Evolutionary conservation across 2,113 vertebrate genomes (phyloP).

Genomic region (Ciconia boyciana): DNA sequence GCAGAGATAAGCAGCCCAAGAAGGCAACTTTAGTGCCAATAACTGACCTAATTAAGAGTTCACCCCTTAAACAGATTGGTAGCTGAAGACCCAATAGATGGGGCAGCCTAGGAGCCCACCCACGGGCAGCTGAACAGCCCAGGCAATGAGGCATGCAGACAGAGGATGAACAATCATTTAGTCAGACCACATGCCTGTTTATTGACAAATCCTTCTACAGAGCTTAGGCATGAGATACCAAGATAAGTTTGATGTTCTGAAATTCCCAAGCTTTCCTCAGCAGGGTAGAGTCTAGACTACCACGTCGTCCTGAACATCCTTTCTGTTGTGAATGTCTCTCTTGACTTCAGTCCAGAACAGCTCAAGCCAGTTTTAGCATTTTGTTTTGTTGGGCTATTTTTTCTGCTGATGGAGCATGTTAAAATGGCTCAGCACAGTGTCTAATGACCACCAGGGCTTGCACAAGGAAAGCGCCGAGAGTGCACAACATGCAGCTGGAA

Average conservation of each 20-base stretch:
- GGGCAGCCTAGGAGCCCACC: not conserved
- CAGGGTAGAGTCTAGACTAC: not conserved
- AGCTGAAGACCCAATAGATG: not conserved
- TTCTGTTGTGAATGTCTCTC: not conserved
- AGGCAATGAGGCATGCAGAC: not conserved
- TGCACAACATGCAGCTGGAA: not conserved
- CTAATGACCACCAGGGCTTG: not conserved
- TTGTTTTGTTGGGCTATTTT: not conserved
- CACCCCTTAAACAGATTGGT: not conserved
- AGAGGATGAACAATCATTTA: not conserved
- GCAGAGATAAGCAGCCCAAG: not conserved
- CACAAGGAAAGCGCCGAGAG: not conserved
- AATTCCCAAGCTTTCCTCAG: not conserved
- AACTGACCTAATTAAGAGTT: not conserved
- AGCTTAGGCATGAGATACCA: not conserved
- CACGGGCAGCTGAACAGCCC: not conserved
- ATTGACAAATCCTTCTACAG: not conserved
- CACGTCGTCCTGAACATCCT: not conserved
- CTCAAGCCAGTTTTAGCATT: not conserved
- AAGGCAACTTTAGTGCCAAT: not conserved
- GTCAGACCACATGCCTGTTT: not conserved
- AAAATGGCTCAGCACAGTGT: not conserved
- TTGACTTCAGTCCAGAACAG: not conserved
- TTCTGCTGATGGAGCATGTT: not conserved
- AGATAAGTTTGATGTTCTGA: not conserved